Evolutionary conservation across 1,140 invertebrate species (phyloP), one percentile per base, ranked within the genome.

Genomic region (Bombus pascuorum): DNA sequence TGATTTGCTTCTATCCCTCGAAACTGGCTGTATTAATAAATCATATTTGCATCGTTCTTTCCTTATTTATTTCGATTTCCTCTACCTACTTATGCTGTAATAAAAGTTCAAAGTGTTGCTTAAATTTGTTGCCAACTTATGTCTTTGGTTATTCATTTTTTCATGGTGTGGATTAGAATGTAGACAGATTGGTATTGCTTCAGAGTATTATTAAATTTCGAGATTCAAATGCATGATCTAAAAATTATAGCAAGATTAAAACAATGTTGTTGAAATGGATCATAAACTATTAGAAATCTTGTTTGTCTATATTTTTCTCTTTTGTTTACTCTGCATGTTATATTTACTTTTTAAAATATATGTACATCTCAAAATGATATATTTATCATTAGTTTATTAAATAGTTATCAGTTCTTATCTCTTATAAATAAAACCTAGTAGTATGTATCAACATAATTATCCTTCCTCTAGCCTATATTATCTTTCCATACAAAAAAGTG

Each of bases 41-140:
- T 85, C 25, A 15, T 70, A 72, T 80, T 65, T 73, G 34, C 66
- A 80, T 72, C 8, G 32, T 80, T 80, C 18, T 32, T 22, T 85
- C 83, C 82, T 79, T 84, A 71, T 85, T 85, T 85, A 80, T 85
- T 85, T 80, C 32, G 57, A 22, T 65, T 57, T 53, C 83, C 66
- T 80, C 3, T 25, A 72, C 77, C 68, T 77, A 77, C 3, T 78
- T 78, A 9, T 70, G 37, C 39, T 22, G 4, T 44, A 79, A 59
- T 53, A 62, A 85, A 47, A 47, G 2, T 72, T 4, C 9, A 13
- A 47, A 47, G 12, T n/a, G 25, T 37, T 62, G 68, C 32, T 79
- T 72, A 18, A 59, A 73, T n/a, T n/a, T 71, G 62, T 37, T 57
- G 4, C n/a, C 6, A 37, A 75, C 42, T 25, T 59, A 79, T 32